Conservation (phyloP, 2,888 invertebrate species). For the Helicoverpa assulta region DNA sequence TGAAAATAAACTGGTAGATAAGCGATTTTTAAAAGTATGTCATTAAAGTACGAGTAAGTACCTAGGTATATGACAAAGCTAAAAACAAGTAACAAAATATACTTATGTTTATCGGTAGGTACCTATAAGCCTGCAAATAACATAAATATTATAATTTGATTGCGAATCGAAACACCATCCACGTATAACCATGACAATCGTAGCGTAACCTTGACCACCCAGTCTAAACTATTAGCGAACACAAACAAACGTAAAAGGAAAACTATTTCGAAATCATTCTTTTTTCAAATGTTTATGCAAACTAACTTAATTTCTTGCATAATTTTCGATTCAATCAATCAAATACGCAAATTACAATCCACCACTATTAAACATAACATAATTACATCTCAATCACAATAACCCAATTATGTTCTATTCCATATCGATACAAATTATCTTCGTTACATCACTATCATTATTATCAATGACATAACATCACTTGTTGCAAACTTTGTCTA, state of each 20-base stretch:
- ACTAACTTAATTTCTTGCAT: neutral
- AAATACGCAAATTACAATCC: neutral
- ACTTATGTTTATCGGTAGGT: no score
- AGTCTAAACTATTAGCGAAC: neutral
- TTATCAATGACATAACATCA: slow-evolving; percentile 37
- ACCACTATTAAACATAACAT: neutral
- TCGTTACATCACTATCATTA: slow-evolving; percentile 15
- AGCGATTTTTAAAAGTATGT: no score
- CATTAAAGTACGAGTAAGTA: no score
- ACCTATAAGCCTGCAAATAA: no score
- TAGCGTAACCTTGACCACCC: neutral
- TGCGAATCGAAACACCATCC: neutral
- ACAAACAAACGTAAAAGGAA: neutral
- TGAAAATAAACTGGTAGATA: no score
- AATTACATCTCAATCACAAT: neutral
- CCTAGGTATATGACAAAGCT: no score
- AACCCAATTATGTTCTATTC: slow-evolving; percentile 18
- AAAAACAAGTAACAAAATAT: no score
- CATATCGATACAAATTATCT: slow-evolving; percentile 10
- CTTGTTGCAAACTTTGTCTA: slow-evolving; percentile 11
- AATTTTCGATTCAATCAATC: neutral
- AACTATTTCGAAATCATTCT: neutral
- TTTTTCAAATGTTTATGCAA: neutral
- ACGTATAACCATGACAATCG: neutral
- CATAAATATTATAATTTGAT: neutral